phyloP scores from a whole-genome alignment of 2,113 vertebrate species.

The Guaruba guarouba region DNA sequence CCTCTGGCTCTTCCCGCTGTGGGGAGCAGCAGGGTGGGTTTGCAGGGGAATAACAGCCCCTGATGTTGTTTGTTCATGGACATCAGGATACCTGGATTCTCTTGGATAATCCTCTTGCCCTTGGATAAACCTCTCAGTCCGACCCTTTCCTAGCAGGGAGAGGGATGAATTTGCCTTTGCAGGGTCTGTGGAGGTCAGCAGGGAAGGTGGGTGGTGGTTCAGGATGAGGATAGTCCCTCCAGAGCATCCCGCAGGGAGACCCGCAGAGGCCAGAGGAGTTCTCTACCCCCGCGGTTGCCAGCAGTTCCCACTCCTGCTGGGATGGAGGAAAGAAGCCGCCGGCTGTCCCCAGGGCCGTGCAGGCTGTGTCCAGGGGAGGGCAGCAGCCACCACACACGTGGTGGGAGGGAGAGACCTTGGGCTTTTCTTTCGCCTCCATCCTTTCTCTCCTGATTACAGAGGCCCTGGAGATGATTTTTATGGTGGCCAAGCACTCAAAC shows the following conservation, averaged over 20 bases:
- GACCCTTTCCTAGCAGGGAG: background rate
- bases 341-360: background rate
- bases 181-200: background rate
- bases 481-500: slow-evolving; percentile 76
- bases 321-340: background rate
- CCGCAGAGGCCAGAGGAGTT: background rate
- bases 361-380: background rate
- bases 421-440: background rate
- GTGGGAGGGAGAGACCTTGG: background rate
- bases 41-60: background rate
- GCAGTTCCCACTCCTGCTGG: background rate
- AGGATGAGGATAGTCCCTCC: background rate
- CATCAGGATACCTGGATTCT: background rate
- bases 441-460: slow-evolving; percentile 47
- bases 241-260: background rate
- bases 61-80: no score
- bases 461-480: slow-evolving; percentile 77
- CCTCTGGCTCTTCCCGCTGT: rapidly evolving
- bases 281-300: background rate
- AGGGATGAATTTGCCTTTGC: background rate
- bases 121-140: background rate
- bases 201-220: background rate
- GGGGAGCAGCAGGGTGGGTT: background rate
- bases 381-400: background rate
- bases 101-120: background rate